Base-by-base conservation (phyloP, 1,140 invertebrate species). In the Mercenaria mercenaria region DNA sequence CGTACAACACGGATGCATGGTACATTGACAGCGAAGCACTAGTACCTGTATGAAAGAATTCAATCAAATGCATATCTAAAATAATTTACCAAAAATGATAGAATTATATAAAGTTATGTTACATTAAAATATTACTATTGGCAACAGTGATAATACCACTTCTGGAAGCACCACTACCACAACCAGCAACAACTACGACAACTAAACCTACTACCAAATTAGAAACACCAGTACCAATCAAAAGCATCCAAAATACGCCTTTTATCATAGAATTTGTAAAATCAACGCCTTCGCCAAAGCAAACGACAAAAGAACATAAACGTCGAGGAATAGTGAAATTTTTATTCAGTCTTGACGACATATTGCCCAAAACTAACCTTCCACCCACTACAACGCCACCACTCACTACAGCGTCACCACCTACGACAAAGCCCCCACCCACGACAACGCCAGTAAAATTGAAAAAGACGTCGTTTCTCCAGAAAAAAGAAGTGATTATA, bases 121-220 rank as follows among this genome's bases (percentile, higher is more conserved):
- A 20, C 32, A 34, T 29, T 26, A 8, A 15, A 74, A 20, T 37
- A 74, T 20, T 37, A 74, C 23, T 34, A 74, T 32, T 74, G 69
- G 15, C 8, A 74, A 23, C 39, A 74, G 15, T 10, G 32, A 20
- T 74, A 32, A 4, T 74, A 74, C 34, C 23, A 74, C 8, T 74
- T 15, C 32, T 37, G 3, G 20, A 20, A 74, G 6, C 39, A 6
- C n/a, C 39, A 15, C 3, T 15, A 37, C 69, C 32, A 74, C n/a
- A 11, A 74, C n/a, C 69, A 20, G 32, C n/a, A 59, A 56, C 52
- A 34, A 81, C 52, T 8, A 81, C 79, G 29, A 56, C 79, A 37
- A 61, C 79, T 37, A 32, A 18, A 10, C n/a, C 50, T 8, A 81
- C 79, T 39, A 56, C 47, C 39, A 79, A 13, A 56, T 4, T 23